Conservation (phyloP, 2,113 vertebrate species). For the Eulemur macaco region DNA sequence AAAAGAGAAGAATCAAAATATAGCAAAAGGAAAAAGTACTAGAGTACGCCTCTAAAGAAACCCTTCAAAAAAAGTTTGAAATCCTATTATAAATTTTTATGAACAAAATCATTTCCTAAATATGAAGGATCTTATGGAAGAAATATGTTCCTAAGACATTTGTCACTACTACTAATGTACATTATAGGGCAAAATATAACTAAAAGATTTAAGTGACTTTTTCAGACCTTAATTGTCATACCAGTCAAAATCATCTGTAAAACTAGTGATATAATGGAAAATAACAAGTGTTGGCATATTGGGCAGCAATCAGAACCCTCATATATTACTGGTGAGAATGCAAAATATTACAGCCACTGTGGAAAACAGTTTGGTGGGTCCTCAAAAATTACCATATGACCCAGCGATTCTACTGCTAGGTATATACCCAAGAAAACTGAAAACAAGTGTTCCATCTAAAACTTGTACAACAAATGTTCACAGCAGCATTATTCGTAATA, state of each 20-base stretch:
- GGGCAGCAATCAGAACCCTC: not conserved
- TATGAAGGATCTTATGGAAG: not conserved
- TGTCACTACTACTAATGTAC: not conserved
- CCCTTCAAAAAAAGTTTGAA: not conserved
- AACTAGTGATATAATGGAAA: not conserved
- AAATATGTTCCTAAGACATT: not conserved
- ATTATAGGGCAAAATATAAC: not conserved
- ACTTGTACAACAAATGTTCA: not conserved
- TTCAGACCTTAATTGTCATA: not conserved
- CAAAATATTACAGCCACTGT: not conserved
- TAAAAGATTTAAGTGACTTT: not conserved
- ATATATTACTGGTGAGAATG: not conserved
- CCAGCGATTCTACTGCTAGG: no score
- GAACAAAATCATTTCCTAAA: not conserved
- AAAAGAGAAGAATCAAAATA: not conserved
- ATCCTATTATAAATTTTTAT: not conserved
- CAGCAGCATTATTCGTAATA: not conserved
- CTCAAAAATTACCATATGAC: not conserved
- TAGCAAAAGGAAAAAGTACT: not conserved
- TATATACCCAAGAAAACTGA: not conserved
- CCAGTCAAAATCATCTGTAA: slow-evolving; percentile 7
- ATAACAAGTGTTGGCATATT: not conserved
- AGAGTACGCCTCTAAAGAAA: not conserved
- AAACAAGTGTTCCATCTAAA: not conserved
- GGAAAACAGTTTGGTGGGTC: not conserved